Percentiles rank a stretch among this genome's conserved stretches.
Conservation (phyloP, 1,140 invertebrate species). For the Drosophila pectinifera region DNA sequence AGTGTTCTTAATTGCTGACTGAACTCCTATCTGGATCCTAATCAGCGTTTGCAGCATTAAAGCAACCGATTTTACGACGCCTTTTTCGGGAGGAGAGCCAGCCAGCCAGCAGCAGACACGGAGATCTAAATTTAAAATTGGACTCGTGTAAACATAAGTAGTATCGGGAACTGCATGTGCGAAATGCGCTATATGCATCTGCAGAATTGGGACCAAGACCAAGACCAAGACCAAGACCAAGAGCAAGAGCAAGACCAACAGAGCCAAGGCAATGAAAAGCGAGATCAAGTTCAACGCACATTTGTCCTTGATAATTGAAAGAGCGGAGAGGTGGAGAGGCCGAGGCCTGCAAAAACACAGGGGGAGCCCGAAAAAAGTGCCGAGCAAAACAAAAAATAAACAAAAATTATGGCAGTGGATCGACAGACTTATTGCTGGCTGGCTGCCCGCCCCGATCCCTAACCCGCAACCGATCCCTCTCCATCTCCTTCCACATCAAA, state of each 20-base stretch:
- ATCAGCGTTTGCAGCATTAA: slow-evolving; percentile 72
- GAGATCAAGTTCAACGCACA: slow-evolving; percentile 83
- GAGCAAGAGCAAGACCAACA: slow-evolving; percentile 3
- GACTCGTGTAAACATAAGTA: slow-evolving; percentile 63
- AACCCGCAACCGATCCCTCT: neutral
- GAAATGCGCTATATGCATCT: slow-evolving; percentile 33
- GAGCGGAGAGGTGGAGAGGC: neutral
- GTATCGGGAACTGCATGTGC: slow-evolving; percentile 17
- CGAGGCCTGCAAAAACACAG: slow-evolving; percentile 21
- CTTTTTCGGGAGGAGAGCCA: slow-evolving; percentile 31
- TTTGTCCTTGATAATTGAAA: slow-evolving; percentile 82
- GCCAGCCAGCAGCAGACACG: slow-evolving; percentile 18
- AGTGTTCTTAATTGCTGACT: slow-evolving; percentile 64
- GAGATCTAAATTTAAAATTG: slow-evolving; percentile 73
- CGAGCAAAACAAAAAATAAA: slow-evolving; percentile 67
- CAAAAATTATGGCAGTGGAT: slow-evolving; percentile 83
- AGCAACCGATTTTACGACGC: slow-evolving; percentile 69
- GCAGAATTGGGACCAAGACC: slow-evolving; percentile 18
- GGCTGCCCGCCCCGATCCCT: slow-evolving; percentile 23
- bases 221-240: slow-evolving; percentile 6
- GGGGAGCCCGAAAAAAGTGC: slow-evolving; percentile 72
- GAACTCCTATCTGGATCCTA: slow-evolving; percentile 65
- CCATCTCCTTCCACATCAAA: slow-evolving; percentile 34
- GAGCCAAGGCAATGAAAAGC: slow-evolving; percentile 66
- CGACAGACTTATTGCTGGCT: slow-evolving; percentile 75